These are phyloP conservation scores for Syncerus caffer DNA, from an alignment of 2,797 vertebrate species.

Conservation along the genomic window DNA sequence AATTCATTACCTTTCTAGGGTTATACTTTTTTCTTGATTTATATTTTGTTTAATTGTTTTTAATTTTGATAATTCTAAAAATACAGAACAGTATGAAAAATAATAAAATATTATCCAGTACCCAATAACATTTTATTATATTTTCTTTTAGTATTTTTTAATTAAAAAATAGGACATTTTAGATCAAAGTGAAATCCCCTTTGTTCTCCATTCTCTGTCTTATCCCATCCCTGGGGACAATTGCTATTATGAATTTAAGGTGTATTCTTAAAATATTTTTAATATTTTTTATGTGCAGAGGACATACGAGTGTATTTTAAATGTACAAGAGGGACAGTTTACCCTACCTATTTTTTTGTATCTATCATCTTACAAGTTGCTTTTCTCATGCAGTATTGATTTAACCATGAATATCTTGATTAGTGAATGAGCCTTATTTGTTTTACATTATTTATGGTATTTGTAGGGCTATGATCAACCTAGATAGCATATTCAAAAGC, in stretches of 20 bases:
- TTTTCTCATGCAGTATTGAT: background rate
- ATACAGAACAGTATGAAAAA: background rate
- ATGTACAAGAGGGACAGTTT: background rate
- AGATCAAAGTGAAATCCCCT: background rate
- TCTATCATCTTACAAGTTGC: background rate
- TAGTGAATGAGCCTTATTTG: background rate
- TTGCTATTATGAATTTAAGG: background rate
- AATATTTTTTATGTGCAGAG: background rate
- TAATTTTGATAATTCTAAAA: conserved; percentile 6
- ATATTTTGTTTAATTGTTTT: background rate
- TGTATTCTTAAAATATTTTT: background rate
- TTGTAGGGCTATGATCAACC: background rate
- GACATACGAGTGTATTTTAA: background rate
- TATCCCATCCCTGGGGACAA: background rate
- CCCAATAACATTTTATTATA: background rate
- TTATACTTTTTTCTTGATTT: background rate
- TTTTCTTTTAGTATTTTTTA: conserved; percentile 27
- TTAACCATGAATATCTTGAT: background rate
- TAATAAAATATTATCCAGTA: background rate
- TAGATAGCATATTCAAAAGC: no score
- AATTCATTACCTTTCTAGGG: background rate
- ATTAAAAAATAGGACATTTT: background rate
- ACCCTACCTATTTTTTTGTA: background rate
- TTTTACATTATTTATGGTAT: background rate
- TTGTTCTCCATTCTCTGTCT: background rate